Evolutionary conservation across 2,113 vertebrate genomes (phyloP), one percentile per base, ranked within the genome.

Genomic region (Gymnocephalus cernua): DNA sequence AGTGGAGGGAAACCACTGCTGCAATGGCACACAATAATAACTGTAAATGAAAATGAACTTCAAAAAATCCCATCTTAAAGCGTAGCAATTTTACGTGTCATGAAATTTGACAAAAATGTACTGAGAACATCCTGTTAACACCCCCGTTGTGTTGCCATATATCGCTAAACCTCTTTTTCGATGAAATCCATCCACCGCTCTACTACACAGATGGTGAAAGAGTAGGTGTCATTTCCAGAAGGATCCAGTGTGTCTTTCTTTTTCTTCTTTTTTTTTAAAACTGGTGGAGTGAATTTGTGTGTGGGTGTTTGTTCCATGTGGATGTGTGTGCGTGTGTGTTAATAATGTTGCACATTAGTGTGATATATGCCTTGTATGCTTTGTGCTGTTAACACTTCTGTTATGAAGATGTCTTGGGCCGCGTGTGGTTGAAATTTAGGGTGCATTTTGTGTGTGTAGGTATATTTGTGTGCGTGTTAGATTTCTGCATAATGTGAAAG

Each of bases 341-440:
- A 77, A 90, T 89, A 88, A 80, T 82, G 86, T 92, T 88, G 91
- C 87, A 69, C 90, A 86, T 85, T 86, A 89, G 90, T 79, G 91
- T 88, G 88, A 82, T 80, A 82, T 80, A 74, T 91, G 92, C 91
- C 86, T 91, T 9, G 91, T 92, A 84, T 89, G 92, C 90, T 93
- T 92, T 64, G 84, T 89, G 86, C 71, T 65, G 64, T 86, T 79
- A 73, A 84, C 77, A 77, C 81, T 89, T 87, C 16, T 63, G 87
- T 93, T 88, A 74, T 84, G 68, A 90, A 88, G 88, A 74, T 0
- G 80, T 90, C 50, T 82, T 2, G 62, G 79, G 74, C 70, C 3
- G 74, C 4, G 85, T 15, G 87, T 80, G 93, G 66, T 91, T 93
- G 91, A 82, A 89, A 32, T 73, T 91, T 91, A 89, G 83, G 48